phyloP scores from a whole-genome alignment of 2,797 vertebrate genomes.

The Sphenodon punctatus region DNA sequence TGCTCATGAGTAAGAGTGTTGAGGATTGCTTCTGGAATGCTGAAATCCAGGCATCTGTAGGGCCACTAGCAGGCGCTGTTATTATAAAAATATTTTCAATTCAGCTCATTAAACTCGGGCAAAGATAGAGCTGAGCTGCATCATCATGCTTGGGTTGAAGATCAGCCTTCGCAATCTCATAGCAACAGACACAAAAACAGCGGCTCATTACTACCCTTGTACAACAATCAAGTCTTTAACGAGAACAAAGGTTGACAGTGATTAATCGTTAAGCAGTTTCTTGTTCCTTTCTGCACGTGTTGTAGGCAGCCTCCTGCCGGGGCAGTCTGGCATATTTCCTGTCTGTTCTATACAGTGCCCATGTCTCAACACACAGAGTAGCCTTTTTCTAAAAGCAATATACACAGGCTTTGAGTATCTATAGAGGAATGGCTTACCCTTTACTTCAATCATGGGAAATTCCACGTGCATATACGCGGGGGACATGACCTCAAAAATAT shows the following conservation, averaged over 20 bases:
- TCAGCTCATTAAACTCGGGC: not conserved
- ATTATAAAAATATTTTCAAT: not conserved
- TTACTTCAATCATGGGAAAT: slow-evolving; percentile 43
- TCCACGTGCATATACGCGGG: slow-evolving; percentile 41
- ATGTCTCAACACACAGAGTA: slow-evolving; percentile 48
- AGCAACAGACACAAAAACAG: slow-evolving; percentile 71
- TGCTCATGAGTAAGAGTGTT: no score
- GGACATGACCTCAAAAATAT: no score
- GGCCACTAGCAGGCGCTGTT: slow-evolving; percentile 56
- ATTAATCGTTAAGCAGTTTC: slow-evolving; percentile 78
- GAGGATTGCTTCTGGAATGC: not conserved
- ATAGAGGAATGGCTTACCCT: slow-evolving; percentile 54
- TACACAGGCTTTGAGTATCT: slow-evolving; percentile 24
- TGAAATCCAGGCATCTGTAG: no score
- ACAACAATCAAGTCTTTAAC: slow-evolving; percentile 74
- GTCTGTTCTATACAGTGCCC: slow-evolving; percentile 56
- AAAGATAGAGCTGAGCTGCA: slow-evolving; percentile 29
- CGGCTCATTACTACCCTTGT: slow-evolving; percentile 69
- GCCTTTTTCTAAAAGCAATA: slow-evolving; percentile 59
- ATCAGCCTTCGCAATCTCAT: slow-evolving; percentile 53
- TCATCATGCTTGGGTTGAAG: slow-evolving; percentile 27
- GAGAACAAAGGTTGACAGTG: slow-evolving; percentile 78
- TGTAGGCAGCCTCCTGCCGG: slow-evolving; percentile 69
- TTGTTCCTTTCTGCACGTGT: slow-evolving; percentile 74
- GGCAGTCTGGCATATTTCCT: slow-evolving; percentile 77